These are phyloP conservation scores for Trimorus sp. DNA, from an alignment of 2,888 invertebrate genomes.

Conservation along the genomic window DNA sequence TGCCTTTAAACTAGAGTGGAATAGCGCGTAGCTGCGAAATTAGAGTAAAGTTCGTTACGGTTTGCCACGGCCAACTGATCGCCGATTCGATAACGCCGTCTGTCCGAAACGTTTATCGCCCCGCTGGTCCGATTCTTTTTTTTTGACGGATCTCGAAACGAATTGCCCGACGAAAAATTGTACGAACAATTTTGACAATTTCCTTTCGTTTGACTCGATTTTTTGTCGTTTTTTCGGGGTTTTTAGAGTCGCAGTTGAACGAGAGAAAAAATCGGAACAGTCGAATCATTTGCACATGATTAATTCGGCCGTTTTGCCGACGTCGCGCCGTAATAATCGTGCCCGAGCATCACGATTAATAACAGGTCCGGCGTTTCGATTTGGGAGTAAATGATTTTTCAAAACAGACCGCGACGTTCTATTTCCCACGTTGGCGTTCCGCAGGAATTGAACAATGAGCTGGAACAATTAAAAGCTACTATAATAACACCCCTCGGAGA, in stretches of 20 bases:
- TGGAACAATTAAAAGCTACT: constrained; percentile 78
- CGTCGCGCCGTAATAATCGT: constrained; percentile 33
- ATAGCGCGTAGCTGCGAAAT: constrained; percentile 67
- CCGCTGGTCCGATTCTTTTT: background rate
- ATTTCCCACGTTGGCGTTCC: constrained; percentile 72
- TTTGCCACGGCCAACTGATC: constrained; percentile 51
- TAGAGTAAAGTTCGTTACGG: constrained; percentile 61
- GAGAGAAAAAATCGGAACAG: too few relatives aligned
- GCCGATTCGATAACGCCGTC: constrained; percentile 37
- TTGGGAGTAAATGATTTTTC: constrained; percentile 56
- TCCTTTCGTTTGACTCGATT: too few relatives aligned
- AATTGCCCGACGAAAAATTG: too few relatives aligned
- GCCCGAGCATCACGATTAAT: constrained; percentile 44
- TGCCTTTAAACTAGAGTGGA: constrained; percentile 68
- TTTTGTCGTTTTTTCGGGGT: too few relatives aligned
- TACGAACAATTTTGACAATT: too few relatives aligned
- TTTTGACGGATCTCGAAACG: too few relatives aligned
- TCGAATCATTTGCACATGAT: constrained; percentile 31
- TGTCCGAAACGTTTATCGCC: background rate
- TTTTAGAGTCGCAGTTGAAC: too few relatives aligned
- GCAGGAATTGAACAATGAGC: constrained; percentile 59
- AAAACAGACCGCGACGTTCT: constrained; percentile 44
- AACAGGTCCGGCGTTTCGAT: constrained; percentile 54
- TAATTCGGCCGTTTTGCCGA: constrained; percentile 23
- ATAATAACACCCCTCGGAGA: constrained; percentile 77